Conservation (phyloP, 2,888 invertebrate genomes). For the Onchidella celtica region DNA sequence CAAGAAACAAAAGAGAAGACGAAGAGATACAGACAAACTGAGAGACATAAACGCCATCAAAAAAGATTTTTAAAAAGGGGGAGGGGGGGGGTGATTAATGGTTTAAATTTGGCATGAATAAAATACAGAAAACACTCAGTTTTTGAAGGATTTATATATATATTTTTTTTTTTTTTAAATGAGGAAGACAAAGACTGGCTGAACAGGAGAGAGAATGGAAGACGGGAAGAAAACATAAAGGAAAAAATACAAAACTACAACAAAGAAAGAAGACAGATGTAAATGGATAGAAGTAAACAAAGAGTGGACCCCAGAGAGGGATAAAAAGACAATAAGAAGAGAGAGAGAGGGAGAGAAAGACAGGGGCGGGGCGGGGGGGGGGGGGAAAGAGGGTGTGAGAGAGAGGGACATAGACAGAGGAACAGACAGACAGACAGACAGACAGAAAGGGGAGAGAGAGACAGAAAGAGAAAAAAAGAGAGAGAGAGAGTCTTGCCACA, state of each 20-base stretch:
- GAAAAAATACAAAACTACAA: not conserved
- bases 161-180: too few relatives aligned
- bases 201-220: not conserved
- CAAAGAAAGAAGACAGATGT: not conserved
- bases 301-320: conserved; percentile 24
- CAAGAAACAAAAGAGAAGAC: too few relatives aligned
- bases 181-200: not conserved
- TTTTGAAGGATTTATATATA: too few relatives aligned
- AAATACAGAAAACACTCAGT: too few relatives aligned
- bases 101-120: too few relatives aligned
- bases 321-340: conserved; percentile 16
- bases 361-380: not conserved
- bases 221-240: not conserved
- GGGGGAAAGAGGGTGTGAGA: conserved; percentile 1
- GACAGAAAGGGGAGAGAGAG: not conserved
- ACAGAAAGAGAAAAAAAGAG: not conserved
- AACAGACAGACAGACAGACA: not conserved
- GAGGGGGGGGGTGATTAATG: not conserved
- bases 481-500: too few relatives aligned
- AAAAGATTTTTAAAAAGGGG: not conserved
- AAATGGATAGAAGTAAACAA: not conserved
- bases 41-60: too few relatives aligned
- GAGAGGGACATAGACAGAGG: not conserved
- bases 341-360: conserved; percentile 12
- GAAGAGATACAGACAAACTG: too few relatives aligned